These are phyloP conservation scores for Sipunculus nudus DNA, from an alignment of 2,888 invertebrate genomes.

Conservation along the genomic window DNA sequence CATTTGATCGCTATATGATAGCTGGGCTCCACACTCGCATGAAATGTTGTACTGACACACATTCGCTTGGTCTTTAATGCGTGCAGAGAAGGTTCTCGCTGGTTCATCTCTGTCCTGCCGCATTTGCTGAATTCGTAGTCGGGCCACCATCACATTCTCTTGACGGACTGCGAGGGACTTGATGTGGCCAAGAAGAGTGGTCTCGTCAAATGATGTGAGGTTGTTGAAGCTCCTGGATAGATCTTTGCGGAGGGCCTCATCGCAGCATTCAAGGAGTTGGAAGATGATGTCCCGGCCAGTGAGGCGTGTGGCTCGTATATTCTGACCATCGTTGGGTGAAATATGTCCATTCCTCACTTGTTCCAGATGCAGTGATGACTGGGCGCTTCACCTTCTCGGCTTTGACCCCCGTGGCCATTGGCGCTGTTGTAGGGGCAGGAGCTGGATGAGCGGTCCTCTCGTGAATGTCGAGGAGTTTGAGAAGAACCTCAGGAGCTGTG, in stretches of 20 bases:
- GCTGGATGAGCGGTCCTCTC: not conserved
- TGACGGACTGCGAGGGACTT: constrained; percentile 23
- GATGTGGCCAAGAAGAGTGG: constrained; percentile 1
- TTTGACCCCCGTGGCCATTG: too few relatives aligned
- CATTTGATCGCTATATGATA: constrained; percentile 33
- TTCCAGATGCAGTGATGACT: not conserved
- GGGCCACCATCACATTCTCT: constrained; percentile 32
- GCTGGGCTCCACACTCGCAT: constrained; percentile 21
- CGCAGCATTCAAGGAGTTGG: constrained; percentile 2
- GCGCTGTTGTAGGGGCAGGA: too few relatives aligned
- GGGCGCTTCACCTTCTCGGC: constrained; percentile 1
- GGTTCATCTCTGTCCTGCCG: constrained; percentile 35
- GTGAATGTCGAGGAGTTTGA: not conserved
- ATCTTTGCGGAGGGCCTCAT: not conserved
- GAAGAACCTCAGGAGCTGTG: not conserved
- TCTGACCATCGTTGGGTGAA: not conserved
- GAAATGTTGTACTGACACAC: constrained; percentile 16
- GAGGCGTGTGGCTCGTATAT: not conserved
- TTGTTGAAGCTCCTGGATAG: not conserved
- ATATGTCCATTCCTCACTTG: constrained; percentile 8
- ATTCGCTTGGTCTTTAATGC: constrained; percentile 38
- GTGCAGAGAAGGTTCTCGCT: constrained; percentile 33
- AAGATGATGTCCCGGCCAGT: not conserved
- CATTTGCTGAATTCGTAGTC: constrained; percentile 24
- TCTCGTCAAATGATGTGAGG: not conserved